phyloP scores from a whole-genome alignment of 2,113 vertebrate genomes.

The Microtus montanus region DNA sequence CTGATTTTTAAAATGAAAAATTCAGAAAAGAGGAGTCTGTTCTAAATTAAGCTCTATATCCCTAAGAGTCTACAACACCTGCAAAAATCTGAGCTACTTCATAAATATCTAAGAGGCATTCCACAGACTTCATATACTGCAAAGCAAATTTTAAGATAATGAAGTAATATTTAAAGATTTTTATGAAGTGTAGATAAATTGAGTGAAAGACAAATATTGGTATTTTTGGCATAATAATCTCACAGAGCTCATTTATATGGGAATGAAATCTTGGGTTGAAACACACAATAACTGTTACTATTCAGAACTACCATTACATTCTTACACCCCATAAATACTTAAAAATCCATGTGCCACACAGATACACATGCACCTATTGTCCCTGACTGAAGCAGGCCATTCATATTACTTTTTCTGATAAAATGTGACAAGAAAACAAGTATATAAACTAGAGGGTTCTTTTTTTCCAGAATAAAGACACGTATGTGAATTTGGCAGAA shows the following conservation, averaged over 20 bases:
- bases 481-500: background rate
- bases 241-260: slow-evolving; percentile 63
- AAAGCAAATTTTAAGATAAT: slow-evolving; percentile 73
- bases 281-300: slow-evolving; percentile 60
- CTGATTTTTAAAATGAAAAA: slow-evolving; percentile 66
- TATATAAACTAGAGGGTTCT: background rate
- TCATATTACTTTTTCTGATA: slow-evolving; percentile 43
- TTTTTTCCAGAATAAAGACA: slow-evolving; percentile 33
- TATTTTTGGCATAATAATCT: slow-evolving; percentile 71
- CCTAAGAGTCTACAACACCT: slow-evolving; percentile 63
- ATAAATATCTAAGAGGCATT: slow-evolving; percentile 75
- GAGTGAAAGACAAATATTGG: slow-evolving; percentile 67
- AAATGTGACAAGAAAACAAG: slow-evolving; percentile 44
- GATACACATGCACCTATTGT: slow-evolving; percentile 56
- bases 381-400: slow-evolving; percentile 31
- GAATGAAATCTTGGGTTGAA: slow-evolving; percentile 66
- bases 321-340: slow-evolving; percentile 75
- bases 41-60: slow-evolving; percentile 69
- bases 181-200: slow-evolving; percentile 79
- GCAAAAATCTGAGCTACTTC: slow-evolving; percentile 70
- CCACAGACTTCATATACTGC: slow-evolving; percentile 56
- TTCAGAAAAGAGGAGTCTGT: slow-evolving; percentile 57
- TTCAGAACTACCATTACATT: slow-evolving; percentile 60
- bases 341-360: slow-evolving; percentile 21
- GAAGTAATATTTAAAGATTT: slow-evolving; percentile 77